A percentile compares a stretch with the other conserved stretches of the same genome.
These are phyloP conservation scores for Orientallactaga sibirica DNA, from an alignment of 2,797 vertebrate genomes.

Conservation along the genomic window DNA sequence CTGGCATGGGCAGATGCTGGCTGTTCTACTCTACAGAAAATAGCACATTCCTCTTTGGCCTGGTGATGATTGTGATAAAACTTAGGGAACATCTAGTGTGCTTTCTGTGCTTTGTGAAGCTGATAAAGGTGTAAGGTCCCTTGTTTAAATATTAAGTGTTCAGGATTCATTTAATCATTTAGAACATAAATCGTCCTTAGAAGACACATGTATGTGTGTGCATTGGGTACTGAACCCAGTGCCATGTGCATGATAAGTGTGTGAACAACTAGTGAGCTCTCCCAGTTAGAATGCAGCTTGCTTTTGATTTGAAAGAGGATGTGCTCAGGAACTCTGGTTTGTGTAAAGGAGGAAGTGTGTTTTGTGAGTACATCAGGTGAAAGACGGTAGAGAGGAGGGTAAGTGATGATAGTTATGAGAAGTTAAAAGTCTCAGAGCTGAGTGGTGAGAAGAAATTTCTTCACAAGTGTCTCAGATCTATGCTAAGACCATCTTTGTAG, in stretches of 20 bases:
- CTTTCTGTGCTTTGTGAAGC: not conserved
- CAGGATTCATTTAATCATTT: not conserved
- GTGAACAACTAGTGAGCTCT: not conserved
- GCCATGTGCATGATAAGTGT: not conserved
- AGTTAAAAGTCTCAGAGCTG: not conserved
- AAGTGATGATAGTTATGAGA: too few relatives aligned
- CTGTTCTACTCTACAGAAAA: not conserved
- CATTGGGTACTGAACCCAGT: not conserved
- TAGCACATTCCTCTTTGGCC: not conserved
- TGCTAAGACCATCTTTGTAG: not conserved
- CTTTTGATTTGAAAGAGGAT: slow-evolving; percentile 42
- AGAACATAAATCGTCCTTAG: not conserved
- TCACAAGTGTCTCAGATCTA: not conserved
- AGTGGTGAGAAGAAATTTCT: not conserved
- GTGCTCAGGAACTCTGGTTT: not conserved
- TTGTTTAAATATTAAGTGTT: slow-evolving; percentile 7
- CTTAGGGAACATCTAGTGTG: not conserved
- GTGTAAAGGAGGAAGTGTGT: not conserved
- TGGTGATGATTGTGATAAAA: not conserved
- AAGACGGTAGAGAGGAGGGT: not conserved
- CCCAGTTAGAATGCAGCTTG: not conserved
- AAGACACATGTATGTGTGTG: not conserved
- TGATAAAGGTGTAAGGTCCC: not conserved
- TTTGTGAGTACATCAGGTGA: not conserved
- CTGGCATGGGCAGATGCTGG: not conserved